Base-by-base conservation (phyloP, 2,797 vertebrate genomes). In the Poeciliopsis turneri region DNA sequence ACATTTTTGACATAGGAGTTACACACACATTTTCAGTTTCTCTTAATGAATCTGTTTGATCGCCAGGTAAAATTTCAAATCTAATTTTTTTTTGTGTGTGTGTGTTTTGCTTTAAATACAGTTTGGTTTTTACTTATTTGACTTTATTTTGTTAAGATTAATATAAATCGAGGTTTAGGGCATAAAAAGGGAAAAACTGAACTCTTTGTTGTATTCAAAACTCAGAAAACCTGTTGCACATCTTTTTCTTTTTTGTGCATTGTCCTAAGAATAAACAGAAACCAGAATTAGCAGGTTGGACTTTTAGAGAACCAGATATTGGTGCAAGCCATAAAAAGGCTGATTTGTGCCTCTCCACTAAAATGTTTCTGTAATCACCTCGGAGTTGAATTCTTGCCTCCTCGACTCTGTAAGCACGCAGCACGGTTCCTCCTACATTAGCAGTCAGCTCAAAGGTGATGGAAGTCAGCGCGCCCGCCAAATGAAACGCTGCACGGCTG, bases 401-500 rank as follows among this genome's bases (percentile, higher is more conserved):
- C 53, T 82, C 61, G 61, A 80, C 71, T 11, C 64, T 77, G 61
- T 20, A 10, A 39, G 45, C 46, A 0, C 85, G 87, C 0, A 68
- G 59, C 73, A 75, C 61, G 73, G 59, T 76, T 10, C 51, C 10
- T 55, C 79, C 76, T 71, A 71, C 77, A 73, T 71, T 87, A 78
- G 53, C 66, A 77, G 78, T 66, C 75, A 55, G 23, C 57, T 33
- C 30, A 12, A 79, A 53, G 43, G 72, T 75, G 80, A 87, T 82
- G 70, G 73, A 84, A 90, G 88, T 82, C 82, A 70, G 76, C 70
- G 79, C 78, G 57, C 74, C 30, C 82, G 85, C 80, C 82, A 82
- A 80, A 78, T 28, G 20, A 81, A 72, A 51, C 72, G 53, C 83
- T 73, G 73, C 71, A 75, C 74, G 78, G 75, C 82, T 80, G 84